These are phyloP conservation scores for Miniopterus natalensis DNA, from an alignment of 2,113 vertebrate genomes.

Conservation along the genomic window DNA sequence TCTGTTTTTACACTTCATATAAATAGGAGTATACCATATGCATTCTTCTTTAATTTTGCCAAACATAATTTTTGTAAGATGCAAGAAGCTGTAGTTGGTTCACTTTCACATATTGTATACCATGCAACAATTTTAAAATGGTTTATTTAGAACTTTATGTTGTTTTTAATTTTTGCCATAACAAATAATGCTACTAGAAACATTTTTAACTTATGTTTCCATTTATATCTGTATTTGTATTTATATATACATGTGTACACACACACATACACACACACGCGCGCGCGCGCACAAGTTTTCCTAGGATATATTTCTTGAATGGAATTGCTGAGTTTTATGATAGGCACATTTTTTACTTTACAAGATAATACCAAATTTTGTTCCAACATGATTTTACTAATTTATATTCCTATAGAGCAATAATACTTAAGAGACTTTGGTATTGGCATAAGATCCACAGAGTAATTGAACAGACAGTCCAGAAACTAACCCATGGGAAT, in stretches of 20 bases:
- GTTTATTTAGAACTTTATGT: neutral
- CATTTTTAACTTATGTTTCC: neutral
- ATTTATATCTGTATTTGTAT: neutral
- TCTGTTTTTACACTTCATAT: neutral
- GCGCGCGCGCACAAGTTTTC: neutral
- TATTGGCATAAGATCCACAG: neutral
- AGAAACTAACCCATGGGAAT: constrained; percentile 8
- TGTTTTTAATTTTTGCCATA: neutral
- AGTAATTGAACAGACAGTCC: neutral
- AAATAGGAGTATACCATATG: neutral
- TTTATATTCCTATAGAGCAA: neutral
- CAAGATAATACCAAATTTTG: neutral
- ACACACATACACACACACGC: neutral
- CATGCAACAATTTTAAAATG: neutral
- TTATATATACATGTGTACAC: neutral
- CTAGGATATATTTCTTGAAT: neutral
- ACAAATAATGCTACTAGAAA: constrained; percentile 4
- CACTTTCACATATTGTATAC: neutral
- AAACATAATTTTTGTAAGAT: constrained; percentile 1
- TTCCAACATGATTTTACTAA: neutral
- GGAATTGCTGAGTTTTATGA: neutral
- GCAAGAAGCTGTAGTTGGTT: neutral
- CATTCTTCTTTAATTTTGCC: constrained; percentile 33
- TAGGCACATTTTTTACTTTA: neutral
- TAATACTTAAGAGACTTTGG: neutral